These are phyloP conservation scores for Diplodus puntazzo DNA, from an alignment of 2,797 vertebrate species.

Conservation along the genomic window DNA sequence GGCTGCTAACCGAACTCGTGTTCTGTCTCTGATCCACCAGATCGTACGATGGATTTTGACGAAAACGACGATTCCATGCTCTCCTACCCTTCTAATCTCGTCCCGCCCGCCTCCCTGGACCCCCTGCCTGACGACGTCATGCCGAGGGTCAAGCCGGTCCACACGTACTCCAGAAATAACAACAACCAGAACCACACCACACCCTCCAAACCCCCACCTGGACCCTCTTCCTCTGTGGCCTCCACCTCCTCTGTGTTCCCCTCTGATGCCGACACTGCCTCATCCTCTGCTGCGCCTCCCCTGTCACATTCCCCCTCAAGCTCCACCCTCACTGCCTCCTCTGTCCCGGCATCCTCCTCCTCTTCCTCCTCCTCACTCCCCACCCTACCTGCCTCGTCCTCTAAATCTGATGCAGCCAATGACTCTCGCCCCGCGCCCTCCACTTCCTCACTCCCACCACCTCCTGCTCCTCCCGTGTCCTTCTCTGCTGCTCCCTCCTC, in stretches of 20 bases:
- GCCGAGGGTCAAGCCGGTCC: conserved; percentile 56
- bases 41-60: conserved; percentile 58
- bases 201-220: conserved; percentile 29
- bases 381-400: conserved; percentile 10
- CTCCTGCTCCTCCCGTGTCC: not conserved
- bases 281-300: conserved; percentile 36
- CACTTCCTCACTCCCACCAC: conserved; percentile 5
- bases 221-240: conserved; percentile 17
- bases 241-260: not conserved
- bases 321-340: not conserved
- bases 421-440: not conserved
- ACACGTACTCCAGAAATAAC: conserved; percentile 74
- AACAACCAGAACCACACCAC: conserved; percentile 43
- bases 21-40: conserved; percentile 25
- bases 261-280: not conserved
- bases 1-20: not conserved
- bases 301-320: not conserved
- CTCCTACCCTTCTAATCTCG: conserved; percentile 15
- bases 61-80: conserved; percentile 63
- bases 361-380: conserved; percentile 19
- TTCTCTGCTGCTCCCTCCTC: conserved; percentile 1
- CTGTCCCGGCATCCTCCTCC: conserved; percentile 2
- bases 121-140: conserved; percentile 45
- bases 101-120: conserved; percentile 42
- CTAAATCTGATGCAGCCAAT: conserved; percentile 5